These are phyloP conservation scores for Drosophila austrosaltans DNA, from an alignment of 2,888 invertebrate genomes.

Conservation along the genomic window DNA sequence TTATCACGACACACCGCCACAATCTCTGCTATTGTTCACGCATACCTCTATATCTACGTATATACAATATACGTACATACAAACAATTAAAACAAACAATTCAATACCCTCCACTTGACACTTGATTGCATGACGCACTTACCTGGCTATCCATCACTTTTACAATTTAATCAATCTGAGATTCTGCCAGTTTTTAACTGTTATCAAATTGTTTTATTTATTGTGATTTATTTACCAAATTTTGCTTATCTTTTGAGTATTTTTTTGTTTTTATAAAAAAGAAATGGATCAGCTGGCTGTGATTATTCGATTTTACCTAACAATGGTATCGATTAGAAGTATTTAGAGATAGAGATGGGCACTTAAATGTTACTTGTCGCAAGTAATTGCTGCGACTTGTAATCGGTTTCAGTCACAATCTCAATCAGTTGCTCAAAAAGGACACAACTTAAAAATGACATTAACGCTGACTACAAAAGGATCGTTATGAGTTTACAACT, in stretches of 20 bases:
- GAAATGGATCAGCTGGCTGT: slow-evolving; percentile 8
- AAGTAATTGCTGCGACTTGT: not conserved
- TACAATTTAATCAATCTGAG: slow-evolving; percentile 35
- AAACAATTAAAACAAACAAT: slow-evolving; percentile 3
- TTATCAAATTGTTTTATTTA: slow-evolving; percentile 47
- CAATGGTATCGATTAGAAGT: slow-evolving; percentile 13
- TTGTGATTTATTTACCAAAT: not conserved
- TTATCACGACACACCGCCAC: slow-evolving; percentile 25
- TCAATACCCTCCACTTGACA: not conserved
- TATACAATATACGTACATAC: not conserved
- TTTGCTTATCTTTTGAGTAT: slow-evolving; percentile 15
- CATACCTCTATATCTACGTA: not conserved
- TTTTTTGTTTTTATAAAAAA: slow-evolving; percentile 32
- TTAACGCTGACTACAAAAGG: not conserved
- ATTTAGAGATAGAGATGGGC: not conserved
- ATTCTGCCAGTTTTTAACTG: slow-evolving; percentile 44
- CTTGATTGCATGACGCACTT: slow-evolving; percentile 41
- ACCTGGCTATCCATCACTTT: slow-evolving; percentile 82
- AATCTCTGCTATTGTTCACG: slow-evolving; percentile 6
- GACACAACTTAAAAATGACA: not conserved
- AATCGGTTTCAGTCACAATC: not conserved
- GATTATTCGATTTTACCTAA: not conserved
- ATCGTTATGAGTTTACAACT: no score
- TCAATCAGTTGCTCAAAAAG: not conserved
- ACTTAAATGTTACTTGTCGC: not conserved